A percentile compares a stretch with the other conserved stretches of the same genome.
Evolutionary conservation across 2,113 vertebrate species (phyloP).

Genomic region (Campylomormyrus tamandua): DNA sequence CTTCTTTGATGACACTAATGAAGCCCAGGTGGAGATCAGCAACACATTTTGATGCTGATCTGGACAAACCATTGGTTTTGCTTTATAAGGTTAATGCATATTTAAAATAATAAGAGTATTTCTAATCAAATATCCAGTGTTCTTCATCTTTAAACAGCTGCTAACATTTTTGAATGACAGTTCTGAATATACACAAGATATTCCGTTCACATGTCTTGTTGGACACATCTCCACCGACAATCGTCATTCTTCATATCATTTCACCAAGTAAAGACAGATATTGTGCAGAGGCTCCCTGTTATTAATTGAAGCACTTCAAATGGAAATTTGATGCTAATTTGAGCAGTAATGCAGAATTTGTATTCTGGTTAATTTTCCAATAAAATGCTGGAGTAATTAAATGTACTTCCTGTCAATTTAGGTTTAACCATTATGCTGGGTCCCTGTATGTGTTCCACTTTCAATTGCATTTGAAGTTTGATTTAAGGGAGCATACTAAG

Average conservation of each 20-base stretch:
- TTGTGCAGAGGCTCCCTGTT: constrained; percentile 45
- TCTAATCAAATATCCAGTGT: background rate
- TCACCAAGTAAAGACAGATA: constrained; percentile 56
- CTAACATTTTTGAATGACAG: background rate
- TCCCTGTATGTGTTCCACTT: background rate
- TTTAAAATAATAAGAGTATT: background rate
- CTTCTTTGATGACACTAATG: background rate
- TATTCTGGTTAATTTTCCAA: constrained; percentile 44
- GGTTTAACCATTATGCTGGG: background rate
- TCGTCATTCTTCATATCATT: constrained; percentile 80
- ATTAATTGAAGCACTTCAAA: constrained; percentile 57
- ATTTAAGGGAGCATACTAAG: background rate
- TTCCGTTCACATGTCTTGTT: constrained; percentile 76
- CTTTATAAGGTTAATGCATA: background rate
- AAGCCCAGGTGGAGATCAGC: background rate
- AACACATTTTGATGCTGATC: background rate
- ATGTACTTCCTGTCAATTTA: background rate
- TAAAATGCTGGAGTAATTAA: constrained; percentile 33
- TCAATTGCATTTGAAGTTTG: background rate
- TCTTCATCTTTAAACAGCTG: background rate
- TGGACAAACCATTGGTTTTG: background rate
- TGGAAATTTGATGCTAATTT: constrained; percentile 59
- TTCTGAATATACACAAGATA: constrained; percentile 50
- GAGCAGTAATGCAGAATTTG: constrained; percentile 40
- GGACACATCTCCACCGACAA: constrained; percentile 80